Base-by-base conservation (phyloP, 2,113 vertebrate genomes). In the Anthoscopus minutus region DNA sequence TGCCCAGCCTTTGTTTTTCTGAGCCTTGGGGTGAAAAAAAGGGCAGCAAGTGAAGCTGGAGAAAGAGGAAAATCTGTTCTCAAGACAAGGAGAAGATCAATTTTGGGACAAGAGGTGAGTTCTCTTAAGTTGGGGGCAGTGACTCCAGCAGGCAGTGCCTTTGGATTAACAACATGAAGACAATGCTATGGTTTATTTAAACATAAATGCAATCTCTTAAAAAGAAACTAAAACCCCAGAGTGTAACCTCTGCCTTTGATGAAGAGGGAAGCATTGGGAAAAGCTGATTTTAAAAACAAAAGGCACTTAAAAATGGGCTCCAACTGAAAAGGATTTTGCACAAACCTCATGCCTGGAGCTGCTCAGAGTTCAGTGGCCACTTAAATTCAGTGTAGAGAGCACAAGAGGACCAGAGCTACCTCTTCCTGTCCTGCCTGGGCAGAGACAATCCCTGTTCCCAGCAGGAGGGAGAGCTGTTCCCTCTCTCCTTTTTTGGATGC, bases 241-340 rank as follows among this genome's bases (percentile, higher is more conserved):
- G 14, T 28, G 28, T 21, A 15, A 51, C 22, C n/a, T 48, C n/a
- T 27, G 84, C 48, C 70, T 85, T 11, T 48, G 81, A 47, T 17
- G 71, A 74, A 78, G 83, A 92, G 51, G 58, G 91, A 85, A 62
- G 70, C 13, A 78, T 28, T 5, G 71, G 92, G 85, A 70, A 78
- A 96, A 97, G 91, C 77, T 69, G 81, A 69, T 65, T 54, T 38
- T 57, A 30, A 50, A 69, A 67, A 79, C 27, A 82, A 74, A 96
- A 97, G 96, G 95, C 96, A 98, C 96, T 98, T 97, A 96, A 94
- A 93, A 91, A 83, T 44, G 86, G 38, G 44, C 71, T 89, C 38
- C 8, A 56, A 94, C 91, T 38, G 57, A 94, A 94, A 96, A 89
- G 48, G 62, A 24, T 48, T 81, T 48, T 56, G 91, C 76, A 76